Conservation (phyloP, 2,888 invertebrate genomes). For the Mesorhabditis spiculigera region DNA sequence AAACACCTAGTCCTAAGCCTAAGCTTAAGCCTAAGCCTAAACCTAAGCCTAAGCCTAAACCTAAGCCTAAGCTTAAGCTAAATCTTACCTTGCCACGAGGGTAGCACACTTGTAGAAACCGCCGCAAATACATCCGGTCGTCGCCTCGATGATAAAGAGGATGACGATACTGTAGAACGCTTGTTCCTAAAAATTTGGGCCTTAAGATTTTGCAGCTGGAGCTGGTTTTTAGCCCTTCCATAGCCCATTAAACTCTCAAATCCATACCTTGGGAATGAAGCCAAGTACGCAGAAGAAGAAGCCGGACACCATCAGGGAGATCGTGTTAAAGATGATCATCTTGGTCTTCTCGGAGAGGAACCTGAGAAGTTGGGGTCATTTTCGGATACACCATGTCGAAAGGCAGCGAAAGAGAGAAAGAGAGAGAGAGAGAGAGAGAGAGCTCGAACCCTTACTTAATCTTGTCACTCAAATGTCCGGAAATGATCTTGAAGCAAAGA, state of each 20-base stretch:
- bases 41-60: no score
- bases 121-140: conserved; percentile 46
- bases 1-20: background rate
- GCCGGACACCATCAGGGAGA: conserved; percentile 44
- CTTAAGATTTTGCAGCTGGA: conserved; percentile 1
- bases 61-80: no score
- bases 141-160: conserved; percentile 37
- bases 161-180: conserved; percentile 27
- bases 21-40: no score
- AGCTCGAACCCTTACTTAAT: conserved; percentile 21
- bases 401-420: no score
- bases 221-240: background rate
- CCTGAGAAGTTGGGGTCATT: conserved; percentile 20
- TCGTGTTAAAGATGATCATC: conserved; percentile 50
- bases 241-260: background rate
- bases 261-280: conserved; percentile 26
- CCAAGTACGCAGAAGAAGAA: conserved; percentile 41
- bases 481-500: conserved; percentile 36
- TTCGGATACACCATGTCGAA: background rate
- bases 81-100: conserved; percentile 38
- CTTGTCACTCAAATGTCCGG: conserved; percentile 37
- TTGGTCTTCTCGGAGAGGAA: conserved; percentile 43
- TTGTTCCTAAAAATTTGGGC: conserved; percentile 14
- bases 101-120: conserved; percentile 50
- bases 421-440: no score